Evolutionary conservation across 2,797 vertebrate species (phyloP).

Genomic region (Buphagus erythrorhynchus): DNA sequence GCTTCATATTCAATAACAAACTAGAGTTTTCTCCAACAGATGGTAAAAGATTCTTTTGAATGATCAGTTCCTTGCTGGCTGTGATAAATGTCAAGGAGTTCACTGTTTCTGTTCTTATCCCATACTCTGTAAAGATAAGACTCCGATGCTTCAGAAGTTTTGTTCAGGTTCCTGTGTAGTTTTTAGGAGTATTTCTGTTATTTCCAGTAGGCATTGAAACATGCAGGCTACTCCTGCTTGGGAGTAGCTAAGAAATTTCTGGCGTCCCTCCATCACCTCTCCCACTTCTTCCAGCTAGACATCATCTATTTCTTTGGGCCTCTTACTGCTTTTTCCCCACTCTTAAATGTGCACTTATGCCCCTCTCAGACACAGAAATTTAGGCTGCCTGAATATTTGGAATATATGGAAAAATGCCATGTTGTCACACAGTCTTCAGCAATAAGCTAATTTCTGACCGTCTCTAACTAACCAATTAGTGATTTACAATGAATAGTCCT

Average conservation of each 20-base stretch:
- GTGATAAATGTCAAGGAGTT: constrained; percentile 67
- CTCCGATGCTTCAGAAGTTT: not conserved
- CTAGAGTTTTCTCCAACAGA: constrained; percentile 36
- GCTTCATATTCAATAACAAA: not conserved
- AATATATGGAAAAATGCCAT: not conserved
- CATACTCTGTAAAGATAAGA: constrained; percentile 76
- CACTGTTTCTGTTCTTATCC: constrained; percentile 67
- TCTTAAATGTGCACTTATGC: not conserved
- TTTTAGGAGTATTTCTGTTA: not conserved
- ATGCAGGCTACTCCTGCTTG: not conserved
- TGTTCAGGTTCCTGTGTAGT: not conserved
- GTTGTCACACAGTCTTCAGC: not conserved
- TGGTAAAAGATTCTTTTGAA: constrained; percentile 55
- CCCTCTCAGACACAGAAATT: not conserved
- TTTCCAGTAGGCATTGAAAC: not conserved
- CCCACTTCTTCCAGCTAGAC: not conserved
- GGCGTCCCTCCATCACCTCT: not conserved
- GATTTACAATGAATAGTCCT: not conserved
- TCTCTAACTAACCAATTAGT: not conserved
- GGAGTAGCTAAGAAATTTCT: not conserved
- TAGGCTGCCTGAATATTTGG: not conserved
- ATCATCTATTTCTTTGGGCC: not conserved
- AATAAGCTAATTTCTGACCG: not conserved
- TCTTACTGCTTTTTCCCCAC: not conserved
- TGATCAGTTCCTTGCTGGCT: constrained; percentile 51